Base-by-base conservation (phyloP, 2,888 invertebrate species). In the Diarsia rubi region DNA sequence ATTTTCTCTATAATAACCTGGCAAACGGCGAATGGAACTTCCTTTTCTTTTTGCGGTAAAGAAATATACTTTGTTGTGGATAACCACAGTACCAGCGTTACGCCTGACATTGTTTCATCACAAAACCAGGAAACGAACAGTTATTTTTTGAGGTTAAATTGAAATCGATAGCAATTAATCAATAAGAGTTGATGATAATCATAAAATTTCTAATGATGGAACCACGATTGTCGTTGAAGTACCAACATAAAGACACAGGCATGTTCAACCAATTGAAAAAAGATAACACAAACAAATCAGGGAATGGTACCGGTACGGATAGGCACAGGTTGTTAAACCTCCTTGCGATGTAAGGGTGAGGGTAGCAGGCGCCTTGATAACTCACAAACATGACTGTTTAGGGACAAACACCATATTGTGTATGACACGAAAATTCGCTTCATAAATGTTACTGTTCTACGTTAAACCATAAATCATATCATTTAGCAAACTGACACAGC, bases 301-400 rank as follows among this genome's bases (percentile, higher is more conserved):
- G 75, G 67, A 57, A 67, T 73, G 69, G 77, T 65, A 57, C 62
- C 65, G 74, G 86, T 68, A 82, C 86, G 65, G 71, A 21, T 65
- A 45, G 77, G 86, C 79, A 78, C 87, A 64, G 54, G 54, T 44
- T 44, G 72, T 60, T 42, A 60, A 66, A 27, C 49, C 64, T 78
- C 75, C 60, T 76, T 11, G 42, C 27, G 60, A 69, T 57, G 54
- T 27, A 37, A 66, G 86, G 81, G 83, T 59, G 79, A 85, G 86
- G 87, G 83, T 72, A 74, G 44, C 16, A 79, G 64, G 64, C 85
- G 71, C 62, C 75, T 67, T 83, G 81, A 86, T 83, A 81, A 83
- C 84, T 85, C 78, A 83, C 83, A 79, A 80, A 87, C 88, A 87
- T 82, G 72, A 73, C 71, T 78, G 69, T 52, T 64, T 87, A 76